phyloP scores from a whole-genome alignment of 2,888 invertebrate genomes.

The Seladonia tumulorum region DNA sequence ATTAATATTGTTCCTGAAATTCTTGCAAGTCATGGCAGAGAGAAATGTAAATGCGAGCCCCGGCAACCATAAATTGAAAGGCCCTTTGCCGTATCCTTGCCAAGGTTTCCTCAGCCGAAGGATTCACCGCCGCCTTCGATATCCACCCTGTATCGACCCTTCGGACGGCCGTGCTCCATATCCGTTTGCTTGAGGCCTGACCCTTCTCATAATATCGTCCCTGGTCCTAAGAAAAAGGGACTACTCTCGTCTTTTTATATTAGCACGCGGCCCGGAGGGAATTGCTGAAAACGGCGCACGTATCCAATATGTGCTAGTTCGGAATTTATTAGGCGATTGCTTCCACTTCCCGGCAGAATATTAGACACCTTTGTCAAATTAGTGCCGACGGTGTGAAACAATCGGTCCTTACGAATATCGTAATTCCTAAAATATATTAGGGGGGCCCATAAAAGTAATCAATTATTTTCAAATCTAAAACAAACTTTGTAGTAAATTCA shows the following conservation, averaged over 20 bases:
- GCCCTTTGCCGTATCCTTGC: constrained; percentile 51
- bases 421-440: background rate
- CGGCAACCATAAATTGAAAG: constrained; percentile 64
- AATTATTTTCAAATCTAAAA: too few relatives aligned
- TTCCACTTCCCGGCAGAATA: background rate
- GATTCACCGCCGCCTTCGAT: constrained; percentile 61
- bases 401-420: background rate
- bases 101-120: constrained; percentile 47
- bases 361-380: constrained; percentile 13
- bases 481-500: too few relatives aligned
- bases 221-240: background rate
- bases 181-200: constrained; percentile 46
- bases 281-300: constrained; percentile 34
- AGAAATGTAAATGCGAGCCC: constrained; percentile 54
- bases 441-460: too few relatives aligned
- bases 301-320: constrained; percentile 22
- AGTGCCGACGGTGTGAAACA: background rate
- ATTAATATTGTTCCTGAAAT: background rate
- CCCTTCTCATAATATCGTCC: constrained; percentile 38
- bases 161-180: constrained; percentile 15
- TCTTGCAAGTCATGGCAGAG: constrained; percentile 8
- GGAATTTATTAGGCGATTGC: constrained; percentile 2
- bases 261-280: background rate
- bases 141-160: constrained; percentile 36
- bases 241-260: constrained; percentile 25